phyloP scores from a whole-genome alignment of 2,113 vertebrate species.

The Semnornis frantzii region DNA sequence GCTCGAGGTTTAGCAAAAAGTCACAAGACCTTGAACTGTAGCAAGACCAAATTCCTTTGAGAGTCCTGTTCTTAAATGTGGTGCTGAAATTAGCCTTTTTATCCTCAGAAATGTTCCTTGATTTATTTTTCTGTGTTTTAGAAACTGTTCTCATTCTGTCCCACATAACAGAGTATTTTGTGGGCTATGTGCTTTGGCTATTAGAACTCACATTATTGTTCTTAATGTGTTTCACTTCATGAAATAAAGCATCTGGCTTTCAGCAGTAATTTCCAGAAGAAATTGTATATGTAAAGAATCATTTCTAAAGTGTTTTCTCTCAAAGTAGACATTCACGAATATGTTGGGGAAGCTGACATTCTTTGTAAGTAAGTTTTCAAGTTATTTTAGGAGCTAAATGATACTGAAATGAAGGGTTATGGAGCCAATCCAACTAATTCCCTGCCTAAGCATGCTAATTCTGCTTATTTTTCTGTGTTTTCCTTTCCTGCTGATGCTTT shows the following conservation, averaged over 20 bases:
- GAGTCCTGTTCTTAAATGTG: not conserved
- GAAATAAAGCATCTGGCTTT: not conserved
- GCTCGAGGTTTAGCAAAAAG: not conserved
- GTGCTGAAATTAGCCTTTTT: not conserved
- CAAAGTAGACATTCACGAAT: not conserved
- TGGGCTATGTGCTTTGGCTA: not conserved
- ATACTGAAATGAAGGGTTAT: not conserved
- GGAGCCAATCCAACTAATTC: not conserved
- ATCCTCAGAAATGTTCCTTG: fast-evolving
- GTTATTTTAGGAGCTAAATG: not conserved
- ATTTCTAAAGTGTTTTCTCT: not conserved
- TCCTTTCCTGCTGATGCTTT: not conserved
- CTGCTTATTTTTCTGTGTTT: not conserved
- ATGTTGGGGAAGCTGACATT: not conserved
- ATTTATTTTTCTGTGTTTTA: not conserved
- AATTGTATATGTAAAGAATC: not conserved
- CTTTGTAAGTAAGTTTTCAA: not conserved
- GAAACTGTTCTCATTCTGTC: not conserved
- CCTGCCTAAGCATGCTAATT: not conserved
- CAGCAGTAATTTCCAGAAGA: not conserved
- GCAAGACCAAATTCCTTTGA: not conserved
- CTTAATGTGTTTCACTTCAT: not conserved
- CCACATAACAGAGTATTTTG: not conserved
- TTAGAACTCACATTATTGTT: not conserved
- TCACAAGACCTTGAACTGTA: not conserved